Base-by-base conservation (phyloP, 1,140 invertebrate genomes). In the Eubasilissa regina region DNA sequence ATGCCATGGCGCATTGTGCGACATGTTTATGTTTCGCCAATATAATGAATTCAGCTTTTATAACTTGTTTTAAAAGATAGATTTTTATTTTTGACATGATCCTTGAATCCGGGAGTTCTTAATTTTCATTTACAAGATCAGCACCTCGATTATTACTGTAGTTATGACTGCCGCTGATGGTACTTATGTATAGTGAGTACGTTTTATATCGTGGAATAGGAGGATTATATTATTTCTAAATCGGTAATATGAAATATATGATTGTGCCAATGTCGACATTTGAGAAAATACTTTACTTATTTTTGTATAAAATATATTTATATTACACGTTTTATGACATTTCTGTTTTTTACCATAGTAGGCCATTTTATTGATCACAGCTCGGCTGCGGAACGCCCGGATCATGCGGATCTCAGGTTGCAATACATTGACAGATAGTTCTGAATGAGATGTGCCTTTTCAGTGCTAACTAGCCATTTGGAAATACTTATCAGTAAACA, bases 401-500 rank as follows among this genome's bases (percentile, higher is more conserved):
- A 35, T 35, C 25, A 35, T 6, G 25, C 25, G 25, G 25, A 35
- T 35, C 25, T 35, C 25, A 1, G 25, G 25, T 35, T 35, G 25
- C 25, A 35, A 35, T 35, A 35, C 25, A 35, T 35, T 35, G 25
- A 35, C 25, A 35, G 25, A 35, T 6, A 35, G 25, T 35, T 1
- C 25, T 35, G 35, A 64, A 25, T 15, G 70, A 56, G 70, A 74
- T 74, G 70, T 74, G 70, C 70, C 70, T 74, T 74, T 47, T 74
- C 51, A 25, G 70, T 74, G 70, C 70, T 74, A 74, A 74, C 35
- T 74, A 74, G 48, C 70, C 70, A 74, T 55, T 55, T 74, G 17
- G 70, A 74, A 73, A 74, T 73, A 74, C 70, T 74, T 74, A 74
- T 74, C 70, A 74, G 70, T 74, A 74, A 74, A 45, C 51, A 74